These are phyloP conservation scores for Sylvietta virens DNA, from an alignment of 2,113 vertebrate genomes.

Conservation along the genomic window DNA sequence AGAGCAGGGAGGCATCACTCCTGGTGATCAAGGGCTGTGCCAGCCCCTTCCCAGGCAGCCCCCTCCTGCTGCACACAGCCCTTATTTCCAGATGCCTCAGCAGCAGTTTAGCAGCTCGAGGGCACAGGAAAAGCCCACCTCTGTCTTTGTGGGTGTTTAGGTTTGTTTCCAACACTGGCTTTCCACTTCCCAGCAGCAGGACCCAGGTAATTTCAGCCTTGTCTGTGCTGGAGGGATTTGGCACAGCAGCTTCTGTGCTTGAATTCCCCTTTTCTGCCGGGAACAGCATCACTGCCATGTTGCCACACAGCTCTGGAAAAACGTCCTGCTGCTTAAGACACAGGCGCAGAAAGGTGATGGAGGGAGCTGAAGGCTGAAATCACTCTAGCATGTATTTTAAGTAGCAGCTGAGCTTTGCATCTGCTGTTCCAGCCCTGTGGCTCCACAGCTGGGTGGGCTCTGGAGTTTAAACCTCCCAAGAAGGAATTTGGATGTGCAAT, in stretches of 20 bases:
- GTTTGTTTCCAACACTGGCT: background rate
- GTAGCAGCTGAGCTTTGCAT: background rate
- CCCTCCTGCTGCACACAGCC: background rate
- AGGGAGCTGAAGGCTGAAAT: background rate
- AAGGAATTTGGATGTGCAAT: no score
- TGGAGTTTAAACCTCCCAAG: background rate
- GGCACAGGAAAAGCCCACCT: background rate
- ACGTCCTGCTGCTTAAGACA: background rate
- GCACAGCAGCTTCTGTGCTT: background rate
- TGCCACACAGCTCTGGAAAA: background rate
- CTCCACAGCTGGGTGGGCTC: background rate
- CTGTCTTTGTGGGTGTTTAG: background rate
- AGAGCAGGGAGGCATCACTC: accelerated
- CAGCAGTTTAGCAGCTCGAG: background rate
- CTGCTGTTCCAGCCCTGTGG: background rate
- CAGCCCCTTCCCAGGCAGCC: background rate
- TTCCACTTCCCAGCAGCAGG: background rate
- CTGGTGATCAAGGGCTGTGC: background rate
- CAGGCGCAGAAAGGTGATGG: background rate
- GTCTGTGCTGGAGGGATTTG: background rate
- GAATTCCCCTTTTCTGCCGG: background rate
- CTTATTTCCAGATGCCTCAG: background rate
- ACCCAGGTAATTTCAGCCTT: background rate
- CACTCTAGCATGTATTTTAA: background rate
- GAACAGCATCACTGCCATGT: background rate